These are phyloP conservation scores for Montipora foliosa DNA, from an alignment of 64 coral and sea anemone genomes.

Conservation along the genomic window DNA sequence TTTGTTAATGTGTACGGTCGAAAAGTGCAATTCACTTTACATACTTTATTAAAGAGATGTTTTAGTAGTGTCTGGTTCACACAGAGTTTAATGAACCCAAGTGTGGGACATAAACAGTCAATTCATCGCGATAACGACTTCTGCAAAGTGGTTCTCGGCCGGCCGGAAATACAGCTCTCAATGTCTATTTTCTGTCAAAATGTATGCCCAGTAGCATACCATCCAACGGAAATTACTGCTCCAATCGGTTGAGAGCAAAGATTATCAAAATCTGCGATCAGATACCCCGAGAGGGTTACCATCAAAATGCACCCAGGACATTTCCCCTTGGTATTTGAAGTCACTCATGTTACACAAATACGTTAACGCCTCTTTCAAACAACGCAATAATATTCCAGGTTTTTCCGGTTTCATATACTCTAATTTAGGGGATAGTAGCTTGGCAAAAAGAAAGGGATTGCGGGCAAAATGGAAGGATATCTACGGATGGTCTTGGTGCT, in stretches of 20 bases:
- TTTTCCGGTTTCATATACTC: neutral
- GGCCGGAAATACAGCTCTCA: neutral
- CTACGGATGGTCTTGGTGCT: neutral
- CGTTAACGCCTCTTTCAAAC: constrained; percentile 2
- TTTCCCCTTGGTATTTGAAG: neutral
- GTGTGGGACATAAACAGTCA: neutral
- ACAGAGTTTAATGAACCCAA: too few relatives aligned
- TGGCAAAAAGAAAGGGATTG: neutral
- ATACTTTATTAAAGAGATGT: too few relatives aligned
- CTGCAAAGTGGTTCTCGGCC: neutral
- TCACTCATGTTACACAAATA: constrained; percentile 33
- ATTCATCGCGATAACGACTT: neutral
- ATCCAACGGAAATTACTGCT: neutral
- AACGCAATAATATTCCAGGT: neutral
- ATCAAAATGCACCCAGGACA: neutral
- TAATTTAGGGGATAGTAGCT: neutral
- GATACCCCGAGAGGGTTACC: neutral
- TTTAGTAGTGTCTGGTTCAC: too few relatives aligned
- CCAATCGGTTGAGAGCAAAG: neutral
- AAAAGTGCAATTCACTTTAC: neutral
- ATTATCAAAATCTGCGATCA: neutral
- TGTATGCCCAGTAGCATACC: neutral
- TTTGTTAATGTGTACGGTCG: neutral
- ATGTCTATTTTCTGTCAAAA: neutral
- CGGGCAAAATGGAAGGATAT: constrained; percentile 1